These are phyloP conservation scores for Capromys pilorides DNA, from an alignment of 2,797 vertebrate species.

Conservation along the genomic window DNA sequence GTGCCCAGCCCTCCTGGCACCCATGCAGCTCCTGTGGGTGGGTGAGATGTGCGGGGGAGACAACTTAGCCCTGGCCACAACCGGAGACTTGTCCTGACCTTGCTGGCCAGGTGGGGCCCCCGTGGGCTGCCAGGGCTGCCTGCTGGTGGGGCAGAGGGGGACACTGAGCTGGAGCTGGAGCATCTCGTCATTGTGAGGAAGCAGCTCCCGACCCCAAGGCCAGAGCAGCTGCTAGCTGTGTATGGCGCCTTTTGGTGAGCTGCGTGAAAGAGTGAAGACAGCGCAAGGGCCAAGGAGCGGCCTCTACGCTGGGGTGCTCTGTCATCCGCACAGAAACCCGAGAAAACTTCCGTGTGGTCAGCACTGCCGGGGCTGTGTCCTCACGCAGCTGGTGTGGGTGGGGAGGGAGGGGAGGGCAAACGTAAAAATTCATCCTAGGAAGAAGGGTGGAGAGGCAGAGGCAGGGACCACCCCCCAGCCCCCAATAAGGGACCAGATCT, in stretches of 20 bases:
- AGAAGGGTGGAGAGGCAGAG: too few relatives aligned
- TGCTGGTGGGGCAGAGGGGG: background rate
- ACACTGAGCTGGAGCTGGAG: rapidly evolving
- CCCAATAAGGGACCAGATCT: background rate
- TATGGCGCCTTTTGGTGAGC: background rate
- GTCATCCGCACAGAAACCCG: rapidly evolving
- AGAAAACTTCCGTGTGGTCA: background rate
- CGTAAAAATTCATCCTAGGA: background rate
- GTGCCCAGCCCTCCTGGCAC: too few relatives aligned
- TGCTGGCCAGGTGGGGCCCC: background rate
- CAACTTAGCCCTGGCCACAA: background rate
- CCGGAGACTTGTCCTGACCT: background rate
- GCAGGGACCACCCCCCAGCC: background rate
- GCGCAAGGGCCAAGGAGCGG: background rate
- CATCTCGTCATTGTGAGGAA: background rate
- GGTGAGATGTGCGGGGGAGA: rapidly evolving
- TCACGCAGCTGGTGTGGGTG: rapidly evolving
- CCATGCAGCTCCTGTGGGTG: background rate
- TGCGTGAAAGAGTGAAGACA: rapidly evolving
- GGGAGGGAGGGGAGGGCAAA: background rate
- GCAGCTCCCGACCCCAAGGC: background rate
- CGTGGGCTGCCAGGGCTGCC: rapidly evolving
- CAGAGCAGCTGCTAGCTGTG: background rate
- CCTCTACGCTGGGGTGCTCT: rapidly evolving
- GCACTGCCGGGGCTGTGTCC: background rate